These are phyloP conservation scores for Gallinago undulata DNA, from an alignment of 2,113 vertebrate genomes.

Conservation along the genomic window DNA sequence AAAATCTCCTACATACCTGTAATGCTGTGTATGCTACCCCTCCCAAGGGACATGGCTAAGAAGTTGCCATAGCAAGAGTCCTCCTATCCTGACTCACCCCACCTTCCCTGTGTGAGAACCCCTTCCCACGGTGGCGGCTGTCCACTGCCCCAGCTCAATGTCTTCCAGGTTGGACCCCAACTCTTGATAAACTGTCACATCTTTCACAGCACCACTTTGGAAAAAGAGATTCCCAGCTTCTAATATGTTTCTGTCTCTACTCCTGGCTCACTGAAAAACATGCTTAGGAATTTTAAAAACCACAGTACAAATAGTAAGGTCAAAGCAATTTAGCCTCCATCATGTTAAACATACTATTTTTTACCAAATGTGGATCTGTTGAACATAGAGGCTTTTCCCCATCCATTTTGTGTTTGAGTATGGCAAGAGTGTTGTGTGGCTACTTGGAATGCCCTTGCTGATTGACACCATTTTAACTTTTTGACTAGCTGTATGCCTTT, in stretches of 20 bases:
- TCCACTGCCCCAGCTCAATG: background rate
- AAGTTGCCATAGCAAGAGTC: background rate
- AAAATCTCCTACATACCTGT: background rate
- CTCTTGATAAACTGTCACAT: rapidly evolving
- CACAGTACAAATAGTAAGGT: background rate
- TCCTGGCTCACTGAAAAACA: background rate
- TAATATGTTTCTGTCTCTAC: background rate
- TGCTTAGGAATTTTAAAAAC: background rate
- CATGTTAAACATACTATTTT: background rate
- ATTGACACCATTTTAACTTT: background rate
- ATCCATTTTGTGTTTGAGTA: background rate
- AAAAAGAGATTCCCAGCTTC: background rate
- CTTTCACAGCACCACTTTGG: background rate
- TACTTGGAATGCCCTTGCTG: background rate
- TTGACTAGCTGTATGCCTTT: background rate
- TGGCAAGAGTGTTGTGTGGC: background rate
- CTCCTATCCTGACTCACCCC: background rate
- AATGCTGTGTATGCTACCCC: rapidly evolving
- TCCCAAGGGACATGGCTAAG: background rate
- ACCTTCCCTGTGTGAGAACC: background rate
- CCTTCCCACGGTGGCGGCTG: background rate
- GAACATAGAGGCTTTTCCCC: background rate
- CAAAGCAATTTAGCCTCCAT: background rate
- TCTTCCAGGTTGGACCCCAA: background rate
- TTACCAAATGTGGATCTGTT: background rate